phyloP scores from a whole-genome alignment of 1,140 invertebrate species.

The Acyrthosiphon pisum region DNA sequence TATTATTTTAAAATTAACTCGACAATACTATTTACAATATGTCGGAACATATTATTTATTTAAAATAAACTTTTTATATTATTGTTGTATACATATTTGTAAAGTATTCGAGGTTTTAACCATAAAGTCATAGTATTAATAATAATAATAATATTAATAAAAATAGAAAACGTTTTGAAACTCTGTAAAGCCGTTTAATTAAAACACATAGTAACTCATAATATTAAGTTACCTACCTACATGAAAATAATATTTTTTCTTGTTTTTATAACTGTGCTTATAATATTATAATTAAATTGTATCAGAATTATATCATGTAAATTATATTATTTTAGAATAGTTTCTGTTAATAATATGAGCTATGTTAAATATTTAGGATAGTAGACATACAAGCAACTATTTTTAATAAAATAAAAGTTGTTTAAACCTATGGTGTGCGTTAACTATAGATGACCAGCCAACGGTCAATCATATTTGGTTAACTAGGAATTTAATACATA shows the following conservation, averaged over 20 bases:
- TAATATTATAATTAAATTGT: not conserved
- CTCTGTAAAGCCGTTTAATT: not conserved
- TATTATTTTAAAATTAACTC: not conserved
- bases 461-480: not conserved
- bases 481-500: not conserved
- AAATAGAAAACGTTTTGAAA: not conserved
- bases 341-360: not conserved
- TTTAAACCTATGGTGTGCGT: not conserved
- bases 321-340: not conserved
- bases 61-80: conserved; percentile 11
- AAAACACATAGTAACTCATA: not conserved
- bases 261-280: not conserved
- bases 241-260: not conserved
- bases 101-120: not conserved
- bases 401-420: not conserved
- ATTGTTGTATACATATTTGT: not conserved
- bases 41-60: not conserved
- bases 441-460: not conserved
- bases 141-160: not conserved
- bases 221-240: not conserved
- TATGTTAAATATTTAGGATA: conserved; percentile 8
- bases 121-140: not conserved
- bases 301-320: not conserved
- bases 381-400: not conserved
- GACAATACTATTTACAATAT: not conserved